Evolutionary conservation across 1,140 invertebrate species (phyloP).

Genomic region (Scaptomyza pallida): DNA sequence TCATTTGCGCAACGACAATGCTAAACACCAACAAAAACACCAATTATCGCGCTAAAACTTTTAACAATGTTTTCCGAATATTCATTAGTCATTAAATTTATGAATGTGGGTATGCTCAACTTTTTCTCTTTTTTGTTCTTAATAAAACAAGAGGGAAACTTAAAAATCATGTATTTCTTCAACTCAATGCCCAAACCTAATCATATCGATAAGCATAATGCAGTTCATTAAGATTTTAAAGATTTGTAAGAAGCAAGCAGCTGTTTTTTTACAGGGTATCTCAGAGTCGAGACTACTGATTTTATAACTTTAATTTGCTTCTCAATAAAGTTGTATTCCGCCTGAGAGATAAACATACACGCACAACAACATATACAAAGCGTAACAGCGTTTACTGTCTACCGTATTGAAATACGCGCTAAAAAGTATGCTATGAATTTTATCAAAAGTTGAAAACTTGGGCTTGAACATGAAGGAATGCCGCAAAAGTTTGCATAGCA

Average conservation of each 20-base stretch:
- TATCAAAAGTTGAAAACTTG: not conserved
- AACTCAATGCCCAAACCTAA: too few relatives aligned
- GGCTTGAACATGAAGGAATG: not conserved
- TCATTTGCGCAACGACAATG: slow-evolving; percentile 11
- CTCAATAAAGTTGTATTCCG: slow-evolving; percentile 1
- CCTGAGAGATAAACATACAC: not conserved
- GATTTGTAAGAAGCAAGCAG: too few relatives aligned
- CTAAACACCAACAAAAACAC: slow-evolving; percentile 5
- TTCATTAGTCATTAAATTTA: not conserved
- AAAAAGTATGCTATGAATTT: slow-evolving; percentile 20
- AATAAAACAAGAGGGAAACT: too few relatives aligned
- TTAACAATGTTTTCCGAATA: not conserved
- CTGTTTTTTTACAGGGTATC: too few relatives aligned
- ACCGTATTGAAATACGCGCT: not conserved
- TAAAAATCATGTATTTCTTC: too few relatives aligned
- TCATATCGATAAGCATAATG: too few relatives aligned
- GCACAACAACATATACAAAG: not conserved
- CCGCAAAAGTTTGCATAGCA: not conserved
- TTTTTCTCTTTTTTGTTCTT: too few relatives aligned
- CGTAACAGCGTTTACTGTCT: not conserved
- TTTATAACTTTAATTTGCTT: too few relatives aligned
- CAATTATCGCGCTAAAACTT: slow-evolving; percentile 32
- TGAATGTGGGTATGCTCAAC: not conserved
- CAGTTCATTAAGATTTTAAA: too few relatives aligned
- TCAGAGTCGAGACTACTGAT: too few relatives aligned